A percentile compares a stretch with the other conserved stretches of the same genome.
These are phyloP conservation scores for Trichosurus vulpecula DNA, from an alignment of 2,797 vertebrate species.

Conservation along the genomic window DNA sequence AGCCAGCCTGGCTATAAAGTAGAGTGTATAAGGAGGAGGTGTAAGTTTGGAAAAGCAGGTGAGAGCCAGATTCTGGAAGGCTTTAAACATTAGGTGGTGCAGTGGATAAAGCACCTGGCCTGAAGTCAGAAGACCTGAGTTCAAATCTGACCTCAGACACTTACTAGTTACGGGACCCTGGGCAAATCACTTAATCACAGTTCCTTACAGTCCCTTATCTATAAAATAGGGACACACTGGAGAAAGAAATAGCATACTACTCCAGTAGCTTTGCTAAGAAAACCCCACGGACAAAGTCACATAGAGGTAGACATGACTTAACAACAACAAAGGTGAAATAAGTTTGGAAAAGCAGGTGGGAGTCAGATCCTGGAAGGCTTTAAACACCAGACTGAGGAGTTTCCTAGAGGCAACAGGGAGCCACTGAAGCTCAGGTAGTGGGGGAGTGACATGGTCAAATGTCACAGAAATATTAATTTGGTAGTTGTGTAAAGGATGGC, in stretches of 20 bases:
- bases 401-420: background rate
- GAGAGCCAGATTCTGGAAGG: background rate
- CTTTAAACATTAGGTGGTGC: background rate
- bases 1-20: background rate
- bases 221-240: too few relatives aligned
- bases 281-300: too few relatives aligned
- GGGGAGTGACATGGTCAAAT: background rate
- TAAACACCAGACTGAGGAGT: background rate
- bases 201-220: too few relatives aligned
- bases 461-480: background rate
- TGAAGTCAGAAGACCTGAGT: too few relatives aligned
- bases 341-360: background rate
- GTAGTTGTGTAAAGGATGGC: background rate
- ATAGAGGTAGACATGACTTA: too few relatives aligned
- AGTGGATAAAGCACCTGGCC: too few relatives aligned
- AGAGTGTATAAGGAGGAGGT: background rate
- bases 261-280: too few relatives aligned
- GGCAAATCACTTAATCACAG: too few relatives aligned
- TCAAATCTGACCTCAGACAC: too few relatives aligned
- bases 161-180: too few relatives aligned
- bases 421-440: background rate
- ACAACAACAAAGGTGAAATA: background rate
- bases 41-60: background rate
- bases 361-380: background rate
- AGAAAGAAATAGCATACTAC: too few relatives aligned